Conservation (phyloP, 2,888 invertebrate genomes). For the Oscheius sp. region DNA sequence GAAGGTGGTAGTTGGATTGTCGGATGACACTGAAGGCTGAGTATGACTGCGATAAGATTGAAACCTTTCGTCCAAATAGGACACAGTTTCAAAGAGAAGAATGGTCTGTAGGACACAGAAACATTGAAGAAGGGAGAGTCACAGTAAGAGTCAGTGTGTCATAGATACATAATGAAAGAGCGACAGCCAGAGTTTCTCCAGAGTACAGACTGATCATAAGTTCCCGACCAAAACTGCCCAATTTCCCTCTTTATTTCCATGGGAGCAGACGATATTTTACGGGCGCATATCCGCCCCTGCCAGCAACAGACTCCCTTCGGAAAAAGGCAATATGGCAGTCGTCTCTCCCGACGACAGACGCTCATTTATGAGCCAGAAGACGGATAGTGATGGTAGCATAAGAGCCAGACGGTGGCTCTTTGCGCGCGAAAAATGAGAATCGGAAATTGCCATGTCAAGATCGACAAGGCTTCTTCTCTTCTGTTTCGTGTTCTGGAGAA, state of each 20-base stretch:
- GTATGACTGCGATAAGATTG: too few relatives aligned
- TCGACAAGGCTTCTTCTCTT: neutral
- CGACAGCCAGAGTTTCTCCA: neutral
- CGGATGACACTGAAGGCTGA: too few relatives aligned
- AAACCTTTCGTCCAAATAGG: too few relatives aligned
- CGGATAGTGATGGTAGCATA: conserved; percentile 18
- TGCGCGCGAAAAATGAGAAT: conserved; percentile 13
- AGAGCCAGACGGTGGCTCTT: conserved; percentile 4
- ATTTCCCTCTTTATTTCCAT: conserved; percentile 21
- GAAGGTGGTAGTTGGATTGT: too few relatives aligned
- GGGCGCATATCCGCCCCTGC: neutral
- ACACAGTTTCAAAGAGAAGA: neutral
- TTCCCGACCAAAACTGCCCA: neutral
- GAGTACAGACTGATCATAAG: neutral
- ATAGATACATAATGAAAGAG: too few relatives aligned
- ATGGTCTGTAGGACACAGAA: neutral
- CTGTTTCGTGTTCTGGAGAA: neutral
- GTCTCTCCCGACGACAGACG: conserved; percentile 3
- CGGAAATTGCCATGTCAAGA: conserved; percentile 8
- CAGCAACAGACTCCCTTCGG: neutral
- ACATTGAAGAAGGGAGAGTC: neutral
- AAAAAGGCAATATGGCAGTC: neutral
- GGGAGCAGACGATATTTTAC: conserved; percentile 27
- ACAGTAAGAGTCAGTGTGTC: neutral
- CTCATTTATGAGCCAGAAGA: conserved; percentile 23